Base-by-base conservation (phyloP, 1,140 invertebrate genomes). In the Gryllus bimaculatus region DNA sequence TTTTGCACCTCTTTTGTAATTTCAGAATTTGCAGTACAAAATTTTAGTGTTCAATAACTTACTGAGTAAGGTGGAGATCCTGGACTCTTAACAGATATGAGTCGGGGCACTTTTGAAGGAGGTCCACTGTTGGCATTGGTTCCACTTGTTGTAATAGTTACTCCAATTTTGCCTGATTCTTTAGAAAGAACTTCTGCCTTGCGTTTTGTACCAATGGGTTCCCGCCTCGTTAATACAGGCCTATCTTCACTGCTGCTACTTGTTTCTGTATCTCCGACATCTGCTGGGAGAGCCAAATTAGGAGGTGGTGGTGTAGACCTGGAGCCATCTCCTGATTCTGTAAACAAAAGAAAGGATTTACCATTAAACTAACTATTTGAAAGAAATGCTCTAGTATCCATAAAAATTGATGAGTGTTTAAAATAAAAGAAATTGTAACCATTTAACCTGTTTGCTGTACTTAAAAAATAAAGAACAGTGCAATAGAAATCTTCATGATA, bases 161-260 rank as follows among this genome's bases (percentile, higher is more conserved):
- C 93, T 73, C 94, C 94, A 81, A 95, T 95, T 87, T 95, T 96
- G 2, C 94, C 94, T 7, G 93, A 95, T 84, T 95, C 93, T 81
- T 93, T 92, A 74, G 91, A 92, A 3, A 95, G 87, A 2, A 95
- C 93, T 82, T 95, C 93, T 0, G 93, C 94, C 86, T 95, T 95
- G 79, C 94, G 89, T 84, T 95, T 95, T 26, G 92, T 90, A 21
- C 92, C 91, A 15, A 87, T 76, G 48, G 80, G 66, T 78, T 81
- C 80, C 77, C 88, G 86, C 20, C 87, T 83, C 0, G 81, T 80
- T 47, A 88, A 75, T 47, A 89, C 82, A 12, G 88, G 88, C 78
- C 86, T 85, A 49, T 88, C 86, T 47, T 88, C 86, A 49, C 88
- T 89, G 81, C 89, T 89, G 81, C 87, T 89, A 73, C 89, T 85